A percentile compares a stretch with the other conserved stretches of the same genome.
Evolutionary conservation across 2,113 vertebrate genomes (phyloP).

Genomic region (Pangasianodon gigas): DNA sequence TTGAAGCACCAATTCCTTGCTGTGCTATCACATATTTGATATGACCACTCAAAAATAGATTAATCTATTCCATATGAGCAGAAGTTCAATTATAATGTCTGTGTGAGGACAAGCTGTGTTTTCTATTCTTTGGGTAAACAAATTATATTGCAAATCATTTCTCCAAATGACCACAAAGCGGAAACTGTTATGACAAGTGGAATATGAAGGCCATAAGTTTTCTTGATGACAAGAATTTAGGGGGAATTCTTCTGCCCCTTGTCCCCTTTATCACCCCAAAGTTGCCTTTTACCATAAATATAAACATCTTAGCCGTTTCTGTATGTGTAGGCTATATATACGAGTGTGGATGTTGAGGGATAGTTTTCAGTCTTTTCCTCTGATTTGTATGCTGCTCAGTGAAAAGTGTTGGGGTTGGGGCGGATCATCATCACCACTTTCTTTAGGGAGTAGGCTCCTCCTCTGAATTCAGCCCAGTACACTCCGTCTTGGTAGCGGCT

Average conservation of each 20-base stretch:
- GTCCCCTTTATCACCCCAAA: not conserved
- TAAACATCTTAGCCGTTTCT: not conserved
- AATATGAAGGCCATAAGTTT: not conserved
- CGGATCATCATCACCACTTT: constrained; percentile 99
- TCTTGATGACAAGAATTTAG: constrained; percentile 21
- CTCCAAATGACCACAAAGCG: not conserved
- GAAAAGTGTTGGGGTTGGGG: constrained; percentile 95
- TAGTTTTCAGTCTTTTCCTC: constrained; percentile 9
- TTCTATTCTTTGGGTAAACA: not conserved
- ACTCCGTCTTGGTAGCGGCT: constrained; percentile 96
- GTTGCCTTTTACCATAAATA: not conserved
- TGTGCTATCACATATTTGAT: not conserved
- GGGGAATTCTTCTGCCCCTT: not conserved
- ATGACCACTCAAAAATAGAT: not conserved
- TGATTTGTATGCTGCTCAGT: constrained; percentile 69
- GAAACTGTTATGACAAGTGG: not conserved
- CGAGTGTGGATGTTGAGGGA: not conserved
- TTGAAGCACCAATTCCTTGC: not conserved
- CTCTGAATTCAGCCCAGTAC: constrained; percentile 98
- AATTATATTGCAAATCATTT: constrained; percentile 7
- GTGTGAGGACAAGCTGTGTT: not conserved
- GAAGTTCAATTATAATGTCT: not conserved
- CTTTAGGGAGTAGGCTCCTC: constrained; percentile 94
- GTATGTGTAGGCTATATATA: not conserved
- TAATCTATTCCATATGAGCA: not conserved